Evolutionary conservation across 2,888 invertebrate genomes (phyloP).

Genomic region (Chrysodeixis includens): DNA sequence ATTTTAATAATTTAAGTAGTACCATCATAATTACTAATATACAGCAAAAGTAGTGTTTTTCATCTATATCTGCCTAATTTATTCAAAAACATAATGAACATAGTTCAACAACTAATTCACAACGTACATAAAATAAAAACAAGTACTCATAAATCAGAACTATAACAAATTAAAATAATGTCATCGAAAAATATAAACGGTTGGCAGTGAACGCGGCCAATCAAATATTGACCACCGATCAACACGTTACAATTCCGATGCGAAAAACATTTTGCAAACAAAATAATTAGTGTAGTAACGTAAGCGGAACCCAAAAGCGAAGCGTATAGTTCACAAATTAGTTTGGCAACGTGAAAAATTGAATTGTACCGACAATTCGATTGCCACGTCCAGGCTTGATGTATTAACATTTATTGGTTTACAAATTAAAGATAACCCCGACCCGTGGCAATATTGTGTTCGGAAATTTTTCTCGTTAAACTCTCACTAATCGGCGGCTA

Average conservation of each 20-base stretch:
- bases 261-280: slow-evolving; percentile 85
- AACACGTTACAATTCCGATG: slow-evolving; percentile 81
- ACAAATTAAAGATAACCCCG: slow-evolving; percentile 86
- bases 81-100: too few relatives aligned
- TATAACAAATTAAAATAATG: slow-evolving; percentile 73
- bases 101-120: too few relatives aligned
- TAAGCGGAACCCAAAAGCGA: slow-evolving; percentile 74
- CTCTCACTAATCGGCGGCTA: slow-evolving; percentile 59
- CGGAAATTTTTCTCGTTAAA: slow-evolving; percentile 57
- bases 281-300: slow-evolving; percentile 77
- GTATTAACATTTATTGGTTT: slow-evolving; percentile 88
- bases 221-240: slow-evolving; percentile 86
- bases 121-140: too few relatives aligned
- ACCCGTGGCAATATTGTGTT: slow-evolving; percentile 72
- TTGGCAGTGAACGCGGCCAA: slow-evolving; percentile 38
- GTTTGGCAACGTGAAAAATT: slow-evolving; percentile 82
- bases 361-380: slow-evolving; percentile 77
- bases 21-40: too few relatives aligned
- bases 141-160: too few relatives aligned
- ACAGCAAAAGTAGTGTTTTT: too few relatives aligned
- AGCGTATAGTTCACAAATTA: slow-evolving; percentile 85
- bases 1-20: too few relatives aligned
- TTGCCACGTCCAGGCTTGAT: slow-evolving; percentile 75
- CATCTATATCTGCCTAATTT: too few relatives aligned
- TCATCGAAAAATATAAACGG: slow-evolving; percentile 68